Base-by-base conservation (phyloP, 2,797 vertebrate genomes). In the Cyclopterus lumpus region DNA sequence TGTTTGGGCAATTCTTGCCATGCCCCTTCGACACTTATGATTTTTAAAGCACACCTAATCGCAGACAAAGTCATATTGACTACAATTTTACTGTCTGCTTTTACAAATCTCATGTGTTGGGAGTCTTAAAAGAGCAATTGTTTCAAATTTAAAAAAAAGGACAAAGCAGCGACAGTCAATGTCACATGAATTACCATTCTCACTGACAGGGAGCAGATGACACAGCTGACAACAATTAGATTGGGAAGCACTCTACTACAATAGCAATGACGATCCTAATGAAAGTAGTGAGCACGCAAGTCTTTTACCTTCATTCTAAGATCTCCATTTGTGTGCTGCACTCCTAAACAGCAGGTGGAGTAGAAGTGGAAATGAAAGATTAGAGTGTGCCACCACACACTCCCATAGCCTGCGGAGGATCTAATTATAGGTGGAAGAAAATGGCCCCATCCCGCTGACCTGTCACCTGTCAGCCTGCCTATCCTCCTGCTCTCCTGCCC, bases 361-460 rank as follows among this genome's bases (percentile, higher is more conserved):
- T 80, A 77, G 86, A 86, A 88, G 84, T 90, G 90, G 88, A 93
- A 95, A 94, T 92, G 92, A 93, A 89, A 92, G 90, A 92, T 92
- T 90, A 90, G 83, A 90, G 91, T 89, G 89, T 86, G 89, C 82
- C 88, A 78, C 80, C 78, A 80, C 94, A 92, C 93, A 92, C 88
- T 93, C 93, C 86, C 93, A 93, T 96, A 93, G 95, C 95, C 95
- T 93, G 95, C 89, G 87, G 96, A 95, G 95, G 95, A 94, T 96
- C 95, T 96, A 96, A 97, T 97, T 96, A 96, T 95, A 95, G 95
- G 95, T 94, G 94, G 95, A 92, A 86, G 92, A 94, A 94, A 92
- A 94, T 89, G 93, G 95, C 93, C 94, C 91, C 92, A 71, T 95
- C 92, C 85, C 91, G 91, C 94, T 95, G 94, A 95, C 90, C 91